These are phyloP conservation scores for Chironomus striatipennis DNA, from an alignment of 1,140 invertebrate genomes.

Conservation along the genomic window DNA sequence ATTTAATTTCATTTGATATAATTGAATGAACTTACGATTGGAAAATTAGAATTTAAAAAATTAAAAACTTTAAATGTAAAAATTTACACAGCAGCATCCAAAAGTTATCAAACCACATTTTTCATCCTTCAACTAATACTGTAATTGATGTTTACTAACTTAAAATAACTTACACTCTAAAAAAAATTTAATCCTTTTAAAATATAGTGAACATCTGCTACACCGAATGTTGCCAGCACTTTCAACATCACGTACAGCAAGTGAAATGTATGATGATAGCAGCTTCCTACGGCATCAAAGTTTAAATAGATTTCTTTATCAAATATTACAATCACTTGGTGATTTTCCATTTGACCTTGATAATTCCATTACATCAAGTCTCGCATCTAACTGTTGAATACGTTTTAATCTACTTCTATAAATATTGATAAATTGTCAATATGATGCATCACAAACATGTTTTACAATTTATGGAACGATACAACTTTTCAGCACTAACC, in stretches of 20 bases:
- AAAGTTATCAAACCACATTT: too few species aligned
- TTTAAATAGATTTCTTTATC: constrained; percentile 78
- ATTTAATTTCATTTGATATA: too few species aligned
- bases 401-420: too few species aligned
- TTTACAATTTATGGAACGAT: too few species aligned
- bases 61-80: too few species aligned
- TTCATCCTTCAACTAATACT: constrained; percentile 24
- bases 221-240: constrained; percentile 82
- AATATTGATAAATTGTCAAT: too few species aligned
- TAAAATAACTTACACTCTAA: constrained; percentile 5
- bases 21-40: too few species aligned
- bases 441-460: too few species aligned
- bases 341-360: constrained; percentile 90
- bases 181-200: constrained; percentile 31
- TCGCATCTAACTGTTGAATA: constrained; percentile 45
- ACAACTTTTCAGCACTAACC: too few species aligned
- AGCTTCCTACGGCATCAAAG: constrained; percentile 84
- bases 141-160: constrained; percentile 22
- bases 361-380: constrained; percentile 88
- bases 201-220: constrained; percentile 79
- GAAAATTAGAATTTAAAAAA: too few species aligned
- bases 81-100: too few species aligned
- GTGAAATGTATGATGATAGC: constrained; percentile 91
- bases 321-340: constrained; percentile 84
- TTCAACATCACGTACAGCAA: constrained; percentile 72